Evolutionary conservation across 2,888 invertebrate species (phyloP).

Genomic region (Melolontha melolontha): DNA sequence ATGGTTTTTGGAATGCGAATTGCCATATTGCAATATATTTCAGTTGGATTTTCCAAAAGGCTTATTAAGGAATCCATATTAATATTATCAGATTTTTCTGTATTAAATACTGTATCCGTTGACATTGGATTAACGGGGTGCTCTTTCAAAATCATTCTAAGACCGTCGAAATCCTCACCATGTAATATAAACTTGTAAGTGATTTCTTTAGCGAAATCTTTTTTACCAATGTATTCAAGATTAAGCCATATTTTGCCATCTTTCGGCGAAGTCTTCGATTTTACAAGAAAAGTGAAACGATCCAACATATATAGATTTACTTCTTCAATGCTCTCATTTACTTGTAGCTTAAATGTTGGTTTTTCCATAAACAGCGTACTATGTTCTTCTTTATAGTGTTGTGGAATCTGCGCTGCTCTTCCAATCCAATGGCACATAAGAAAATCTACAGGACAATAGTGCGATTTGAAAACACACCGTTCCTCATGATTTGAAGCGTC

Average conservation of each 20-base stretch:
- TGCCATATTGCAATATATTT: conserved; percentile 26
- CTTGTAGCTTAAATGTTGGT: conserved; percentile 25
- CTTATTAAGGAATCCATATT: conserved; percentile 31
- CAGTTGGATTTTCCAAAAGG: conserved; percentile 26
- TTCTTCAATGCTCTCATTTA: conserved; percentile 21
- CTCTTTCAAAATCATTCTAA: conserved; percentile 35
- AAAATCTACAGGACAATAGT: conserved; percentile 35
- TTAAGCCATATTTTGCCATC: conserved; percentile 42
- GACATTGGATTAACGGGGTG: conserved; percentile 12
- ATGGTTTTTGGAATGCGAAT: conserved; percentile 31
- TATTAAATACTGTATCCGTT: conserved; percentile 19
- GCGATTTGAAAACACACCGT: conserved; percentile 24
- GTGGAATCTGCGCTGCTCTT: conserved; percentile 21
- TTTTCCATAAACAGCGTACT: conserved; percentile 14
- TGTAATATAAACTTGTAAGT: conserved; percentile 43
- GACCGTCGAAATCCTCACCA: conserved; percentile 19
- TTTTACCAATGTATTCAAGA: conserved; percentile 30
- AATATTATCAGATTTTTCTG: conserved; percentile 25
- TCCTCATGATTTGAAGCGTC: conserved; percentile 38
- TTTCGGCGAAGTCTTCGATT: conserved; percentile 27
- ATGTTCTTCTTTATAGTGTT: conserved; percentile 41
- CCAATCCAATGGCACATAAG: conserved; percentile 35
- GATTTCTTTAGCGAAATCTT: conserved; percentile 17
- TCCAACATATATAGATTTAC: conserved; percentile 21
- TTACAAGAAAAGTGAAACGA: conserved; percentile 36